Evolutionary conservation across 37 sponge, comb jelly and placozoan species (phyloP), one percentile per base, ranked within the genome.

Genomic region (Theonella swinhoei): DNA sequence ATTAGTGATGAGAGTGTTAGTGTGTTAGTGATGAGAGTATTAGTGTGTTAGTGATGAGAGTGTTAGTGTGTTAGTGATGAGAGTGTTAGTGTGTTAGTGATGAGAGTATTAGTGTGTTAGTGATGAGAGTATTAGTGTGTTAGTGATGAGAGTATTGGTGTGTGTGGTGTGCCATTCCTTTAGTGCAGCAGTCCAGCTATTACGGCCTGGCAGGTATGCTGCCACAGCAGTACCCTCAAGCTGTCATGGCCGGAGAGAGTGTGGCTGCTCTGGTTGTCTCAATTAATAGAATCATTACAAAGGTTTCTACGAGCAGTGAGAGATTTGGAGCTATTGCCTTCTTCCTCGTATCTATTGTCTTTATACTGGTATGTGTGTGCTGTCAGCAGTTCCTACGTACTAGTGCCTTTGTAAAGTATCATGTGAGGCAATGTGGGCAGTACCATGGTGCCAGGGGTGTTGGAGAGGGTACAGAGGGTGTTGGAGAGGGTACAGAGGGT

Each of bases 151-250:
- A 22, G 39, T 24, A 59, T 62, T n/a, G 61, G 59, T 22, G 25
- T 72, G 2, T 38, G 65, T 2, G 66, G 28, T n/a, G 74, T 23
- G 69, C 22, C 75, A 54, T 39, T n/a, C 76, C 67, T 60, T 65
- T 74, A 84, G 93, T 91, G 25, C 97, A 96, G 67, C 94, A 96
- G 88, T 88, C 94, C 14, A 93, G 91, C 63, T 93, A 87, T 69
- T 96, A 96, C 83, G 97, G 97, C 4, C 82, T 93, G 24, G 76
- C 94, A 1, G 93, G 94, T 9, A 93, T 96, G 92, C 80, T 96
- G 0, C 94, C 97, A 0, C 64, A 60, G 32, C 72, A 62, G 76
- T 93, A 93, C 82, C 72, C 89, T 34, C 91, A 93, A 91, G 97
- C 43, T 78, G 70, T 96, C 25, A 88, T 93, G 92, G 75, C 85